phyloP scores from a whole-genome alignment of 2,797 vertebrate species.

The Malurus leucopterus region DNA sequence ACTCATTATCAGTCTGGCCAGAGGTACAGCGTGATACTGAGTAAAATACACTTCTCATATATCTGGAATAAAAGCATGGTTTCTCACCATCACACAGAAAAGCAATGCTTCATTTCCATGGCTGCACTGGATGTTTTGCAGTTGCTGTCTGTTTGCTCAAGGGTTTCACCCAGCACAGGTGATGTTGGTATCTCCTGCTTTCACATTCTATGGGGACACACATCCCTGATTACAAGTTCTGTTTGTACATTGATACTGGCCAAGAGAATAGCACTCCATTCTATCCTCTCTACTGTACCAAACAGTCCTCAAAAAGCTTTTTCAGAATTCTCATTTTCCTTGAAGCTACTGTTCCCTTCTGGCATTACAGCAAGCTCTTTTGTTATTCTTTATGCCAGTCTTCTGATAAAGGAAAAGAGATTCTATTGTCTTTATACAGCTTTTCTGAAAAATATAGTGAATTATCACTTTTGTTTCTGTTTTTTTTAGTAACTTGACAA shows the following conservation, averaged over 20 bases:
- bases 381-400: background rate
- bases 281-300: background rate
- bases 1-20: background rate
- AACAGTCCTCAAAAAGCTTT: background rate
- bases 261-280: background rate
- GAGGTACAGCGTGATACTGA: background rate
- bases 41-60: background rate
- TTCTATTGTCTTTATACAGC: background rate
- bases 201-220: background rate
- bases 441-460: background rate
- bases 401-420: background rate
- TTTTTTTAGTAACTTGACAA: background rate
- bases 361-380: background rate
- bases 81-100: background rate
- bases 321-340: background rate
- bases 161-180: background rate
- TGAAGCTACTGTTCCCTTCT: background rate
- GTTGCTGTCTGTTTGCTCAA: background rate
- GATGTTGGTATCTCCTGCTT: background rate
- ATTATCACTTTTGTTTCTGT: background rate
- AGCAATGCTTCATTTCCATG: background rate
- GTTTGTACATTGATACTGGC: background rate
- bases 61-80: background rate
- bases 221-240: background rate
- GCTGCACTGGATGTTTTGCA: accelerated